A percentile compares a stretch with the other conserved stretches of the same genome.
Conservation (phyloP, 2,797 vertebrate genomes). For the Danionella dracula region DNA sequence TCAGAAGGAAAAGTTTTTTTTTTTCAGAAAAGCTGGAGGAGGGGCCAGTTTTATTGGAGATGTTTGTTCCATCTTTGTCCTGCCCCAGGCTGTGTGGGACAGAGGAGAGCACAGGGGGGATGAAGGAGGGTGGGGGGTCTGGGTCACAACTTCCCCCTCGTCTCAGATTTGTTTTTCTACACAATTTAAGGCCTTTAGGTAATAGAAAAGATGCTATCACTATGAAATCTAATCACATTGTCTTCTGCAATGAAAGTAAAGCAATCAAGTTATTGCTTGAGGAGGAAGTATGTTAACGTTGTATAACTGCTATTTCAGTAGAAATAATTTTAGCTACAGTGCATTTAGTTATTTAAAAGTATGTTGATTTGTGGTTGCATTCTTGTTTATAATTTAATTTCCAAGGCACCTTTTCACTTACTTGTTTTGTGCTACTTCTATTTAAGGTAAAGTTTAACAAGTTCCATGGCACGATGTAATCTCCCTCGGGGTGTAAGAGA, state of each 20-base stretch:
- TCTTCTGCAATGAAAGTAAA: too few species aligned
- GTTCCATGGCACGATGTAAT: constrained; percentile 49
- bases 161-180: constrained; percentile 37
- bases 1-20: constrained; percentile 55
- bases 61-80: constrained; percentile 67
- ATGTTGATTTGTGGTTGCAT: too few species aligned
- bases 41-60: constrained; percentile 49
- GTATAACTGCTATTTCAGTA: too few species aligned
- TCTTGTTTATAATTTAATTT: too few species aligned
- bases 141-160: constrained; percentile 61
- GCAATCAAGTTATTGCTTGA: too few species aligned
- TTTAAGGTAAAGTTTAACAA: constrained; percentile 54
- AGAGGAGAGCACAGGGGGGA: constrained; percentile 27
- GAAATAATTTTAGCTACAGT: too few species aligned
- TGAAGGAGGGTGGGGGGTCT: constrained; percentile 1
- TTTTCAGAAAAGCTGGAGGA: constrained; percentile 54
- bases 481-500: constrained; percentile 56
- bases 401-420: too few species aligned
- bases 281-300: too few species aligned
- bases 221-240: too few species aligned
- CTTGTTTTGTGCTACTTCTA: neutral
- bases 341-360: too few species aligned
- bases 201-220: neutral
- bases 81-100: constrained; percentile 57
- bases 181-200: neutral